These are phyloP conservation scores for Gymnoscopelus microlampas DNA, from an alignment of 2,797 vertebrate species.

Conservation along the genomic window DNA sequence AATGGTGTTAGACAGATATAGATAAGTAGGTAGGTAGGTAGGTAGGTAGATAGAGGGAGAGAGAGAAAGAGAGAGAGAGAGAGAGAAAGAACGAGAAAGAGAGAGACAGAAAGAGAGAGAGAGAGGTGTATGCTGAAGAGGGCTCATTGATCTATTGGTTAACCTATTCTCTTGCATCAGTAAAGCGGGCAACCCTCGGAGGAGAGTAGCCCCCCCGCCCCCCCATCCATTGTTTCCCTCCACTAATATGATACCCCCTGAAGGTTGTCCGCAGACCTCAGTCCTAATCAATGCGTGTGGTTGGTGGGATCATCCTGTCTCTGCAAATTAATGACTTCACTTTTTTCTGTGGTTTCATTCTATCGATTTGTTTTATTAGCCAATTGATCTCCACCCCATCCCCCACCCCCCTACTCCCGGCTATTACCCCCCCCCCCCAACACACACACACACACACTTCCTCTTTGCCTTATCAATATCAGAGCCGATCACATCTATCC, in stretches of 20 bases:
- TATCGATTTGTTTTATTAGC: constrained; percentile 85
- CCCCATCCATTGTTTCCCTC: constrained; percentile 66
- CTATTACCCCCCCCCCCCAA: constrained; percentile 14
- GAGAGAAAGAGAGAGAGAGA: background rate
- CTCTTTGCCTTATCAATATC: constrained; percentile 69
- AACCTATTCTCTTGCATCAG: constrained; percentile 75
- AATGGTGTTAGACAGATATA: too few species aligned
- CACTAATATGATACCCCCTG: constrained; percentile 80
- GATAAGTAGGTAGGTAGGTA: too few species aligned
- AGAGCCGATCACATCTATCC: constrained; percentile 51
- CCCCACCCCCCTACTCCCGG: constrained; percentile 8
- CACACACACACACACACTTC: constrained; percentile 33
- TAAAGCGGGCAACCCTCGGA: constrained; percentile 60
- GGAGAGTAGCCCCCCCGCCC: constrained; percentile 42
- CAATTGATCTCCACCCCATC: constrained; percentile 74
- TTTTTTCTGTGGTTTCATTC: constrained; percentile 82
- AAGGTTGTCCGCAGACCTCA: constrained; percentile 76
- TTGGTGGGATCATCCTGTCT: constrained; percentile 83
- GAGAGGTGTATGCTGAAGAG: constrained; percentile 56
- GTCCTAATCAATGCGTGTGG: constrained; percentile 81
- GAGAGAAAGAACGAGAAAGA: background rate
- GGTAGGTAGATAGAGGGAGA: too few species aligned
- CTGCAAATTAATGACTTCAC: constrained; percentile 84
- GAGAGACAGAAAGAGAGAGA: background rate
- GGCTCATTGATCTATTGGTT: constrained; percentile 75